Conservation (phyloP, 2,888 invertebrate genomes). For the Plagodis dolabraria region DNA sequence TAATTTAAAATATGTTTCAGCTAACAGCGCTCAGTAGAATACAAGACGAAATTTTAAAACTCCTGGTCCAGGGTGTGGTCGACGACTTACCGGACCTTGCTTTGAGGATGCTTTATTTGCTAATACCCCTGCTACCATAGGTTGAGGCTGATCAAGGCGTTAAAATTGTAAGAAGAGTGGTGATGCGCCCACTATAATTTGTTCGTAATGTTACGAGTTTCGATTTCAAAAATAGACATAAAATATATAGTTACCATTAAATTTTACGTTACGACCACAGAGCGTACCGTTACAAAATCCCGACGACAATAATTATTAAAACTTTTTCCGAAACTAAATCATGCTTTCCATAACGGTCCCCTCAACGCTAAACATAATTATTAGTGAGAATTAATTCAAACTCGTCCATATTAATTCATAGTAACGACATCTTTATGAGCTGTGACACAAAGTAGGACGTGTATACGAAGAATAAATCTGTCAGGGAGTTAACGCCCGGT, state of each 20-base stretch:
- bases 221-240: slow-evolving; percentile 4
- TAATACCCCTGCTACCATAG: too few relatives aligned
- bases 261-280: slow-evolving; percentile 11
- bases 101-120: too few relatives aligned
- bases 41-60: too few relatives aligned
- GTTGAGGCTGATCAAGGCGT: too few relatives aligned
- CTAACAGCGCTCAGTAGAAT: too few relatives aligned
- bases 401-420: slow-evolving; percentile 70
- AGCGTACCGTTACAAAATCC: slow-evolving; percentile 17
- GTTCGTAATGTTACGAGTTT: too few relatives aligned
- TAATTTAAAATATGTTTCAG: too few relatives aligned
- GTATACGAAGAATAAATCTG: slow-evolving; percentile 77
- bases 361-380: slow-evolving; percentile 53
- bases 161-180: too few relatives aligned
- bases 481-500: slow-evolving; percentile 70
- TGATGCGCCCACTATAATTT: too few relatives aligned
- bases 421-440: slow-evolving; percentile 78
- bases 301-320: slow-evolving; percentile 26
- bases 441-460: slow-evolving; percentile 77
- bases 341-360: slow-evolving; percentile 39
- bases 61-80: too few relatives aligned
- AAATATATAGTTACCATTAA: slow-evolving; percentile 14
- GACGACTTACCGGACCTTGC: too few relatives aligned
- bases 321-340: slow-evolving; percentile 37
- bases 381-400: slow-evolving; percentile 65